Percentiles rank a stretch among this genome's conserved stretches.
Evolutionary conservation across 2,888 invertebrate species (phyloP).

Genomic region (Microdon myrmicae): DNA sequence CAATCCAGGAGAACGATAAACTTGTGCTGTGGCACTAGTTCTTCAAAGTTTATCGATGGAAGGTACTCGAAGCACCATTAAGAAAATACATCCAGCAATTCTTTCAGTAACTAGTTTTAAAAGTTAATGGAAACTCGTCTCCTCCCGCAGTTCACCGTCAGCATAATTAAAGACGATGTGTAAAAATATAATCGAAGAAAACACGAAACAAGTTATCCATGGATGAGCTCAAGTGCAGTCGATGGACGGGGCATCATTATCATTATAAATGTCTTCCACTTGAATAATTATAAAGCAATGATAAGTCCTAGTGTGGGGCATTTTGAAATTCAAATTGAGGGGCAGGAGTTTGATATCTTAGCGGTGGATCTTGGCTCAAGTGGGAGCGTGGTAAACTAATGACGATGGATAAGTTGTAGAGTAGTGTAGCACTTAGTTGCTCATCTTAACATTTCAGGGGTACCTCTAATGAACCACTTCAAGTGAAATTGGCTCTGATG

Average conservation of each 20-base stretch:
- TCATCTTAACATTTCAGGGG: too few species aligned
- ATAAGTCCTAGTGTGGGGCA: slow-evolving; percentile 38
- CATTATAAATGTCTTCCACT: slow-evolving; percentile 40
- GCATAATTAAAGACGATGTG: slow-evolving; percentile 40
- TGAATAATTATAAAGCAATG: slow-evolving; percentile 36
- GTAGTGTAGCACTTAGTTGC: too few species aligned
- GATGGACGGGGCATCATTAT: slow-evolving; percentile 7
- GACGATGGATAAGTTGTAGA: too few species aligned
- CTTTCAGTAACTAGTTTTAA: slow-evolving; percentile 5
- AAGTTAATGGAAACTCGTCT: slow-evolving; percentile 31
- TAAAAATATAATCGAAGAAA: slow-evolving; percentile 17
- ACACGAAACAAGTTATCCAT: slow-evolving; percentile 1
- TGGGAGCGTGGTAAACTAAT: too few species aligned
- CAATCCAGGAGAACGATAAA: slow-evolving; percentile 10
- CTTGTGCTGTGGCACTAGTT: slow-evolving; percentile 19
- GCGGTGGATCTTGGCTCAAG: too few species aligned
- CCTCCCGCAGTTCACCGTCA: slow-evolving; percentile 36
- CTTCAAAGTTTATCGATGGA: slow-evolving; percentile 43
- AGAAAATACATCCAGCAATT: slow-evolving; percentile 5
- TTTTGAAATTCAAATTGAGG: slow-evolving; percentile 44
- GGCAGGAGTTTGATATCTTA: too few species aligned
- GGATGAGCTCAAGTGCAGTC: not conserved
- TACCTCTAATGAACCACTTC: too few species aligned
- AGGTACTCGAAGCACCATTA: slow-evolving; percentile 30
- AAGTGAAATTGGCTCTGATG: too few species aligned